A percentile compares a stretch with the other conserved stretches of the same genome.
These are phyloP conservation scores for Myripristis jacobus DNA, from an alignment of 2,797 vertebrate genomes.

Conservation along the genomic window DNA sequence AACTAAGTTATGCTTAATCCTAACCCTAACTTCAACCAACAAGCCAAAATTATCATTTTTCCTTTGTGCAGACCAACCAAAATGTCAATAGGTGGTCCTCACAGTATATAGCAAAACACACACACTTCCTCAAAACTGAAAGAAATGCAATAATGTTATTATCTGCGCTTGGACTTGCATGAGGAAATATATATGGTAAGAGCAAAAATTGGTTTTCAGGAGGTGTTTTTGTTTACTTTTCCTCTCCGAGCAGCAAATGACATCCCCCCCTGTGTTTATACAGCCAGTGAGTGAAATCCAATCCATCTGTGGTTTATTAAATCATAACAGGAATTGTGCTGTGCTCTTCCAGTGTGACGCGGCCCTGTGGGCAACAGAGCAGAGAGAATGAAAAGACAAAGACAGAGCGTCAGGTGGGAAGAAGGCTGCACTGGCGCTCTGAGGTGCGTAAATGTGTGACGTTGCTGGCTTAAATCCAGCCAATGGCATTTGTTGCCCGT, in stretches of 20 bases:
- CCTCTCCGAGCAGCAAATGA: constrained; percentile 34
- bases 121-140: not conserved
- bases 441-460: constrained; percentile 9
- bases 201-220: constrained; percentile 18
- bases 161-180: constrained; percentile 1
- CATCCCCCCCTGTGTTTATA: constrained; percentile 45
- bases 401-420: constrained; percentile 39
- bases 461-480: too few relatives aligned
- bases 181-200: constrained; percentile 10
- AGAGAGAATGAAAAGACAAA: constrained; percentile 31
- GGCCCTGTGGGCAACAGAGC: constrained; percentile 22
- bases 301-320: constrained; percentile 50
- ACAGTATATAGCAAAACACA: too few relatives aligned
- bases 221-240: constrained; percentile 35
- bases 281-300: constrained; percentile 39
- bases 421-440: constrained; percentile 12
- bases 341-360: constrained; percentile 25
- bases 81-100: too few relatives aligned
- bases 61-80: too few relatives aligned
- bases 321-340: constrained; percentile 19
- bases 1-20: too few relatives aligned
- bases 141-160: constrained; percentile 25
- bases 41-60: too few relatives aligned
- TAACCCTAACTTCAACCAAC: too few relatives aligned
- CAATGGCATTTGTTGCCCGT: too few relatives aligned